These are phyloP conservation scores for Lithobates pipiens DNA, from an alignment of 2,797 vertebrate genomes.

Conservation along the genomic window DNA sequence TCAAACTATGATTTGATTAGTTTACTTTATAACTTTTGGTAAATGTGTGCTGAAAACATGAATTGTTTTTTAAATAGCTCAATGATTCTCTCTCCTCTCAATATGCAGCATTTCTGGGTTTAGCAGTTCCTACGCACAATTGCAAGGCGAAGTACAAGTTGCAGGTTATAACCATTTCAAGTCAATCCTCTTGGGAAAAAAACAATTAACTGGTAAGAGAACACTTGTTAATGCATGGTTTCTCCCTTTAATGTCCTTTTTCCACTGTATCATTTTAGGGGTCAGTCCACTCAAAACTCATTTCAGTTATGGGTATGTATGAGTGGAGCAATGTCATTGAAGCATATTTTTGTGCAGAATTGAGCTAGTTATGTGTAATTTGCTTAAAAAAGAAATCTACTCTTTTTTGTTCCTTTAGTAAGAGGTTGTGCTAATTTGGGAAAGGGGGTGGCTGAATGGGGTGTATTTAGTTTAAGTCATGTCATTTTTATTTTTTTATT, in stretches of 20 bases:
- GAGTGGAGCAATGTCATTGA: no score
- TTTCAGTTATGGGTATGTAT: no score
- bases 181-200: neutral
- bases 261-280: neutral
- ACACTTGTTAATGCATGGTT: neutral
- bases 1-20: neutral
- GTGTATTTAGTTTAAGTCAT: no score
- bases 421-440: no score
- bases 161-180: neutral
- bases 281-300: no score
- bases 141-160: neutral
- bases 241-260: neutral
- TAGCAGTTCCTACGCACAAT: neutral
- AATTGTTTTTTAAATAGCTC: neutral
- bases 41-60: no score
- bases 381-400: no score
- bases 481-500: no score
- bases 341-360: no score
- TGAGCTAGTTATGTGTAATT: no score
- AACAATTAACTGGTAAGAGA: conserved; percentile 12
- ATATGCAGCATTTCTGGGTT: conserved; percentile 1
- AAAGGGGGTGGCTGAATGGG: no score
- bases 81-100: neutral
- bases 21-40: neutral
- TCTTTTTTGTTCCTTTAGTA: no score